Evolutionary conservation across 2,113 vertebrate species (phyloP).

Genomic region (Naja naja): DNA sequence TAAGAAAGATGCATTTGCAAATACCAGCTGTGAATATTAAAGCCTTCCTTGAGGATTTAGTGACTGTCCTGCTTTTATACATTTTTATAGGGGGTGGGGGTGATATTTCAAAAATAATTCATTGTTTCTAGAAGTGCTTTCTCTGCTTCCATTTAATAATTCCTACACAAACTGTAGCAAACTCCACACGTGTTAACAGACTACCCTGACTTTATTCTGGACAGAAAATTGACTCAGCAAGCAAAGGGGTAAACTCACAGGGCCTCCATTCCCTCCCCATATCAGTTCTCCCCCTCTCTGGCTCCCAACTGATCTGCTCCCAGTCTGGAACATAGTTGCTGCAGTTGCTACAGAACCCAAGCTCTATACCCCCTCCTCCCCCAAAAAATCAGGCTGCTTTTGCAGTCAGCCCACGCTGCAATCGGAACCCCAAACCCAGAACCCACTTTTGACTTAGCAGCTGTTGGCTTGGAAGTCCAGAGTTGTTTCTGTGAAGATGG

Average conservation of each 20-base stretch:
- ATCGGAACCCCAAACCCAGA: background rate
- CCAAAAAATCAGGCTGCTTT: accelerated
- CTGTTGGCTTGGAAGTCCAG: accelerated
- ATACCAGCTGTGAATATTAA: slow-evolving; percentile 57
- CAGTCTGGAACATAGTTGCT: background rate
- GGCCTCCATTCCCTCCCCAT: background rate
- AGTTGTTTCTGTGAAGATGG: accelerated
- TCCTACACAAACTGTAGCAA: background rate
- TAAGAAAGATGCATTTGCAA: slow-evolving; percentile 45
- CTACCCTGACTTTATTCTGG: slow-evolving; percentile 3
- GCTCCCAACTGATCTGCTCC: background rate
- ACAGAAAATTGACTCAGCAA: slow-evolving; percentile 16
- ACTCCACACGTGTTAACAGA: background rate
- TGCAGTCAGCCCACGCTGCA: accelerated
- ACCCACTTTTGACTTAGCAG: accelerated
- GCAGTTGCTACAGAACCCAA: background rate
- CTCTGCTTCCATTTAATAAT: background rate
- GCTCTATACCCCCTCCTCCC: accelerated
- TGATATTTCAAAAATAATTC: slow-evolving; percentile 48
- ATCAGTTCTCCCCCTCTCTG: accelerated
- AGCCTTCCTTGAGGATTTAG: slow-evolving; percentile 18
- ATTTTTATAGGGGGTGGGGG: slow-evolving; percentile 5
- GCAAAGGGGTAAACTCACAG: background rate
- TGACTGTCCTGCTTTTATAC: slow-evolving; percentile 49
- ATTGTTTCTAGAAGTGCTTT: slow-evolving; percentile 19